Evolutionary conservation across 1,140 invertebrate genomes (phyloP).

Genomic region (Psix sp.): DNA sequence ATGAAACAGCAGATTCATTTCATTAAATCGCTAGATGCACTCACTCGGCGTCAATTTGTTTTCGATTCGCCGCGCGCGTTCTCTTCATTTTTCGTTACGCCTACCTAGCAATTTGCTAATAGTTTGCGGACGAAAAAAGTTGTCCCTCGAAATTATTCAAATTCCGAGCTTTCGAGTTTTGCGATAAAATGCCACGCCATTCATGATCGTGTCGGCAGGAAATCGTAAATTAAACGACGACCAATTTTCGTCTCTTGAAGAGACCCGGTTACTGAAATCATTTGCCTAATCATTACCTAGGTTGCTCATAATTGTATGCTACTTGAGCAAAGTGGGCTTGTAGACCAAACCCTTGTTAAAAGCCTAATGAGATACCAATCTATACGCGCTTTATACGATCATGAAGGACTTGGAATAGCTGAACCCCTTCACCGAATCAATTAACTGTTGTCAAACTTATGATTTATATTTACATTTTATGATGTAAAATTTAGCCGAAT

Average conservation of each 20-base stretch:
- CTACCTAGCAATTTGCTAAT: slow-evolving; percentile 56
- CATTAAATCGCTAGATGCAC: slow-evolving; percentile 65
- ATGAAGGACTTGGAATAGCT: slow-evolving; percentile 17
- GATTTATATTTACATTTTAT: too few species aligned
- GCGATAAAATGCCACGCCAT: too few species aligned
- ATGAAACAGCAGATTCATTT: slow-evolving; percentile 61
- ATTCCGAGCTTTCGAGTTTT: too few species aligned
- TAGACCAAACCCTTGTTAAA: slow-evolving; percentile 58
- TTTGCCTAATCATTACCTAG: slow-evolving; percentile 50
- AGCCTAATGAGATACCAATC: slow-evolving; percentile 63
- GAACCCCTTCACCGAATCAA: too few species aligned
- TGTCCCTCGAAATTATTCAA: slow-evolving; percentile 25
- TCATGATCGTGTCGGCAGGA: slow-evolving; percentile 8
- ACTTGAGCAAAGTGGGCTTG: slow-evolving; percentile 58
- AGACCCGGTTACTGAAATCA: slow-evolving; percentile 69
- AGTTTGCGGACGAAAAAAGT: slow-evolving; percentile 12
- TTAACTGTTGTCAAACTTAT: too few species aligned
- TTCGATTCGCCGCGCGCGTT: slow-evolving; percentile 46
- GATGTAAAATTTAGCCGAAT: too few species aligned
- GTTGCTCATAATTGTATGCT: slow-evolving; percentile 43
- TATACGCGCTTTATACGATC: slow-evolving; percentile 40
- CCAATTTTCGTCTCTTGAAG: slow-evolving; percentile 60
- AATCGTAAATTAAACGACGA: slow-evolving; percentile 38
- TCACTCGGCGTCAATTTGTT: slow-evolving; percentile 53
- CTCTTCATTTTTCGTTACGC: slow-evolving; percentile 54